phyloP scores from a whole-genome alignment of 2,113 vertebrate species.

The Synchiropus splendidus region DNA sequence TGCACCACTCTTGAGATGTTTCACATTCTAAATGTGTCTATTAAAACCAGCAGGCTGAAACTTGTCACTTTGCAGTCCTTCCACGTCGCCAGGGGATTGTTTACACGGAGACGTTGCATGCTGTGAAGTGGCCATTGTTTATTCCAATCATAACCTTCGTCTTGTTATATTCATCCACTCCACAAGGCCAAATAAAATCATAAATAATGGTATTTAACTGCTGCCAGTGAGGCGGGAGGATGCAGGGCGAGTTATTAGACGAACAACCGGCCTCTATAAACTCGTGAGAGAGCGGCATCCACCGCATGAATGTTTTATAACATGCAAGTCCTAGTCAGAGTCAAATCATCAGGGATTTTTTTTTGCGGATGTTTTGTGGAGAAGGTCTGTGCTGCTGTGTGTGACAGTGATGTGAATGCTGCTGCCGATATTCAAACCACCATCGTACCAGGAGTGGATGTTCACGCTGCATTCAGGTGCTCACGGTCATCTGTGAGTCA shows the following conservation, averaged over 20 bases:
- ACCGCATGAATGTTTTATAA: constrained; percentile 26
- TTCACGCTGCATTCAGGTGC: constrained; percentile 8
- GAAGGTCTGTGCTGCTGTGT: too few relatives aligned
- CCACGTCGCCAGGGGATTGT: constrained; percentile 30
- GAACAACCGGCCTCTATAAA: constrained; percentile 32
- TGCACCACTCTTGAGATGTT: too few relatives aligned
- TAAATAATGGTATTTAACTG: constrained; percentile 46
- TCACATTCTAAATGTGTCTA: too few relatives aligned
- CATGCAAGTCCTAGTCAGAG: constrained; percentile 8
- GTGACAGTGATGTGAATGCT: too few relatives aligned
- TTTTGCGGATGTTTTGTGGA: too few relatives aligned
- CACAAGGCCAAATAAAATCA: constrained; percentile 38
- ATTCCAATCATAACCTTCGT: constrained; percentile 39
- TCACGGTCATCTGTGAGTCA: constrained; percentile 33
- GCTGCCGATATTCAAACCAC: too few relatives aligned
- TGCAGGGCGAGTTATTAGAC: constrained; percentile 33
- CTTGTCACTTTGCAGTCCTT: constrained; percentile 13
- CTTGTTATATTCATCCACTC: constrained; percentile 35
- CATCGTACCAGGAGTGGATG: too few relatives aligned
- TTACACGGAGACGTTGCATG: constrained; percentile 20
- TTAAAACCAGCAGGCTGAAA: too few relatives aligned
- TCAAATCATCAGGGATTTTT: constrained; percentile 1
- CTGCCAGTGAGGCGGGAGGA: constrained; percentile 27
- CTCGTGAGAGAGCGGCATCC: constrained; percentile 17
- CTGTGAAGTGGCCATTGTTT: constrained; percentile 23